Conservation (phyloP, 2,113 vertebrate species). For the Elgaria multicarinata region DNA sequence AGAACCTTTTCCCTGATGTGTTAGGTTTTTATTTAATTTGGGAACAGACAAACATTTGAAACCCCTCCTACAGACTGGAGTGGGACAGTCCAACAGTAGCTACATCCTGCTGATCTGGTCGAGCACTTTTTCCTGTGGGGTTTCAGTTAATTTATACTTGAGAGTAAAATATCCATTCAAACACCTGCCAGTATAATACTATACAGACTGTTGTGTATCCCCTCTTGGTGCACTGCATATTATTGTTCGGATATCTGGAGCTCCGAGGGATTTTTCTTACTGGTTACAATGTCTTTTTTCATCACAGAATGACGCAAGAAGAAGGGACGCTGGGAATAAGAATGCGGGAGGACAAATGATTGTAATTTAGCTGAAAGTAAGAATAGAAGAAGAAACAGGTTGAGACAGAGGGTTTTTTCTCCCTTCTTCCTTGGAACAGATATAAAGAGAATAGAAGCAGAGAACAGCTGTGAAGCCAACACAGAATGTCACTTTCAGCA, state of each 20-base stretch:
- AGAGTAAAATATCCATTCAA: neutral
- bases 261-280: slow-evolving; percentile 48
- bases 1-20: neutral
- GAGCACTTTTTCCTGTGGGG: slow-evolving; percentile 50
- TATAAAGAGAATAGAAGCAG: neutral
- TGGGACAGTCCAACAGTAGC: neutral
- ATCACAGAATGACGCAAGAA: slow-evolving; percentile 9
- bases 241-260: slow-evolving; percentile 43
- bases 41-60: neutral
- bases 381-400: slow-evolving; percentile 21
- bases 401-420: neutral
- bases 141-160: slow-evolving; percentile 24
- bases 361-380: slow-evolving; percentile 51
- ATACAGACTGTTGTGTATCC: slow-evolving; percentile 45
- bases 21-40: neutral
- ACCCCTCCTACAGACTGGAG: neutral
- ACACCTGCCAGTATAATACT: slow-evolving; percentile 43
- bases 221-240: slow-evolving; percentile 38
- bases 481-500: fast-evolving
- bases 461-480: slow-evolving; percentile 1
- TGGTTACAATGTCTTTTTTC: slow-evolving; percentile 54
- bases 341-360: slow-evolving; percentile 50
- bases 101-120: neutral
- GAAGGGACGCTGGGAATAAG: slow-evolving; percentile 5
- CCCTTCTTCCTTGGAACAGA: neutral